phyloP scores from a whole-genome alignment of 2,888 invertebrate genomes.

The Lissonota sp. region DNA sequence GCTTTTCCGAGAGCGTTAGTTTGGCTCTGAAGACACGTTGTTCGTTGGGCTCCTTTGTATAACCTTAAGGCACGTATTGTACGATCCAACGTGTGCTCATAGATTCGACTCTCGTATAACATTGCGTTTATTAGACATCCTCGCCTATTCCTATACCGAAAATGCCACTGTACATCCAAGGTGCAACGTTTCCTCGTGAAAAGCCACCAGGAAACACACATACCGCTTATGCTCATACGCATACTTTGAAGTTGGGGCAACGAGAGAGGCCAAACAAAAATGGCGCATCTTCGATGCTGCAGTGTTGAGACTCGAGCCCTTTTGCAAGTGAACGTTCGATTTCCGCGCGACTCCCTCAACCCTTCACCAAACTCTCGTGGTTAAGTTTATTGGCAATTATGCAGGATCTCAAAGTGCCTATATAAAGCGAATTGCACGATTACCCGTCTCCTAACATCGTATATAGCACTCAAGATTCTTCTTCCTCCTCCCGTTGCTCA shows the following conservation, averaged over 20 bases:
- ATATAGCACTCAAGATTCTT: constrained; percentile 42
- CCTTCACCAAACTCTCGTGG: constrained; percentile 31
- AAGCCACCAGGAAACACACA: constrained; percentile 8
- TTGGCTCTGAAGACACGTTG: constrained; percentile 12
- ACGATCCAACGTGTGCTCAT: background rate
- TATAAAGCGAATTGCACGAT: constrained; percentile 53
- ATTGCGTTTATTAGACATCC: constrained; percentile 63
- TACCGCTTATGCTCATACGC: background rate
- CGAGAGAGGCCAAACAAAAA: background rate
- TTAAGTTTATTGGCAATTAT: constrained; percentile 63
- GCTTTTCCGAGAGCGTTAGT: background rate
- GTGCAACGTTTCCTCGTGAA: constrained; percentile 10
- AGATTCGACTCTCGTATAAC: constrained; percentile 52
- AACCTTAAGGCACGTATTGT: constrained; percentile 39
- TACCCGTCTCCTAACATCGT: constrained; percentile 44
- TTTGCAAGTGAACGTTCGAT: too few species aligned
- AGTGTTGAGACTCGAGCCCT: too few species aligned
- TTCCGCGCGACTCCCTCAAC: background rate
- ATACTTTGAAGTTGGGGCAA: background rate
- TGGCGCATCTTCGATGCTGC: too few species aligned
- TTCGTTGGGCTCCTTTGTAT: constrained; percentile 31
- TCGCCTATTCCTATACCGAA: constrained; percentile 45
- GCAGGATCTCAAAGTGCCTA: constrained; percentile 40
- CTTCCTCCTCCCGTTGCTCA: background rate
- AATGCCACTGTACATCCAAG: constrained; percentile 64